These are phyloP conservation scores for Anarsia innoxiella DNA, from an alignment of 2,888 invertebrate species.

Conservation along the genomic window DNA sequence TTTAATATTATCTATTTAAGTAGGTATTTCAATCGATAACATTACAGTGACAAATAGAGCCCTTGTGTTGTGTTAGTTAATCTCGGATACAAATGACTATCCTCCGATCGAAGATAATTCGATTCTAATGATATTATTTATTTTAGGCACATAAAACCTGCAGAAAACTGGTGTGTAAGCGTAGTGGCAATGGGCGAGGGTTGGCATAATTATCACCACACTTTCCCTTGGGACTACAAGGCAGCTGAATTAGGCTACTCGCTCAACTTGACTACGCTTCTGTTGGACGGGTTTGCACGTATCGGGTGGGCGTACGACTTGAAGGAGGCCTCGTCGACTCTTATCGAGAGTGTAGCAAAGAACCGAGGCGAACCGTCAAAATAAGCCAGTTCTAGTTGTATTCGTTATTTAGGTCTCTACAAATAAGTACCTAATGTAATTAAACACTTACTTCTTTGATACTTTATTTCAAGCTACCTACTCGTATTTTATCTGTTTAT, in stretches of 20 bases:
- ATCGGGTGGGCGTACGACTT: conserved; percentile 88
- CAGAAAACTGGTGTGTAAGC: conserved; percentile 84
- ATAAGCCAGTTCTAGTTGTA: too few species aligned
- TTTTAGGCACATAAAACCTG: conserved; percentile 83
- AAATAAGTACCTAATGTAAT: too few species aligned
- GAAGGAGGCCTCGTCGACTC: conserved; percentile 76
- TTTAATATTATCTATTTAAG: too few species aligned
- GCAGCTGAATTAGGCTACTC: conserved; percentile 87
- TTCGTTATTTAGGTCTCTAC: too few species aligned
- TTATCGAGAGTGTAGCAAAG: conserved; percentile 63
- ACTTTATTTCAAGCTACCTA: too few species aligned
- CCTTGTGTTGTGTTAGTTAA: too few species aligned
- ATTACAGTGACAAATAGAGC: too few species aligned
- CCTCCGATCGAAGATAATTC: too few species aligned
- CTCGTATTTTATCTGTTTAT: too few species aligned
- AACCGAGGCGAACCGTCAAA: conserved; percentile 74
- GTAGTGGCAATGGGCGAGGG: conserved; percentile 87
- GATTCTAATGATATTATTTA: conserved; percentile 3
- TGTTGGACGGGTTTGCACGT: conserved; percentile 80
- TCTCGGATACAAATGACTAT: too few species aligned
- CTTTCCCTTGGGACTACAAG: conserved; percentile 95
- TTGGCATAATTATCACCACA: conserved; percentile 96
- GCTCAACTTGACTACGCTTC: conserved; percentile 80
- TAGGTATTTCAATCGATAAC: too few species aligned
- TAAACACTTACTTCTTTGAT: too few species aligned